phyloP scores from a whole-genome alignment of 2,113 vertebrate genomes.

The Siphamia tubifer region DNA sequence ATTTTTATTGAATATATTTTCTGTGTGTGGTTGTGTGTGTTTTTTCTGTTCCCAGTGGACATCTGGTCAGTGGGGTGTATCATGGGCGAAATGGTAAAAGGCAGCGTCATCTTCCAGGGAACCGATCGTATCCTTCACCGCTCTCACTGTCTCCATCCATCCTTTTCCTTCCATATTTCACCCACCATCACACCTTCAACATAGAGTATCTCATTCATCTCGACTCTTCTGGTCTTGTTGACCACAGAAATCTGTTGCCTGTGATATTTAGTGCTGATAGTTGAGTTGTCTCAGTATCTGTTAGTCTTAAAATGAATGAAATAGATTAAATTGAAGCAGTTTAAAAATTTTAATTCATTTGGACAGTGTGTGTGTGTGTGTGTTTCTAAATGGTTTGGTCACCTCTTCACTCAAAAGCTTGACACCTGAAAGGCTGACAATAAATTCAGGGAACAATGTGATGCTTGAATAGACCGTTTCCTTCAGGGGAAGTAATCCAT shows the following conservation, averaged over 20 bases:
- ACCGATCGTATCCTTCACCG: slow-evolving; percentile 97
- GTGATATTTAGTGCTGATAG: background rate
- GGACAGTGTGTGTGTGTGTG: background rate
- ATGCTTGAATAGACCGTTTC: slow-evolving; percentile 11
- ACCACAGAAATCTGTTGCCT: background rate
- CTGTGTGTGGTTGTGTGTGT: slow-evolving; percentile 16
- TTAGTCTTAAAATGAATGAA: background rate
- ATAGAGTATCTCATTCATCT: background rate
- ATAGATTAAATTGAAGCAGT: background rate
- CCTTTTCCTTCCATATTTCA: background rate
- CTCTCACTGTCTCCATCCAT: slow-evolving; percentile 47
- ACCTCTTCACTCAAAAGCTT: slow-evolving; percentile 2
- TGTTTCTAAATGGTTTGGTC: slow-evolving; percentile 13
- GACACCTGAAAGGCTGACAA: background rate
- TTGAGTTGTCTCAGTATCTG: background rate
- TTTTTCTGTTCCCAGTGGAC: slow-evolving; percentile 93
- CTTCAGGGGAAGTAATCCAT: background rate
- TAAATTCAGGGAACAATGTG: background rate
- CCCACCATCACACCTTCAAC: background rate
- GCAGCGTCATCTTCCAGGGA: slow-evolving; percentile 98
- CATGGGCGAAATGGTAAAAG: slow-evolving; percentile 99
- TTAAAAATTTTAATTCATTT: slow-evolving; percentile 30
- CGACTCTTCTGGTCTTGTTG: background rate
- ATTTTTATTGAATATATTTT: slow-evolving; percentile 11
- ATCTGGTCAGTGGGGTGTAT: slow-evolving; percentile 99